Conservation (phyloP, 2,797 vertebrate species). For the Ficedula albicollis region DNA sequence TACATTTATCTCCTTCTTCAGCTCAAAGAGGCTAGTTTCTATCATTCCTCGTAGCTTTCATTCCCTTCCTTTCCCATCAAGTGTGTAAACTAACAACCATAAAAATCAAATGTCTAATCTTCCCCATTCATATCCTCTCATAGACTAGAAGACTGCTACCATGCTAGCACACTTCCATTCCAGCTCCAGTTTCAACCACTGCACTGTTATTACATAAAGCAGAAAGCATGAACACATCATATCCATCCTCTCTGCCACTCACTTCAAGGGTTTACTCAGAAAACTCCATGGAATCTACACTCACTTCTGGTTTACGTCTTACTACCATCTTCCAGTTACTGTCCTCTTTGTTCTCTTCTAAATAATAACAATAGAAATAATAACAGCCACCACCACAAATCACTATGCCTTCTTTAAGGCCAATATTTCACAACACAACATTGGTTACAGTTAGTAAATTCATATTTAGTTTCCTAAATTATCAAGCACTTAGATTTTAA, state of each 20-base stretch:
- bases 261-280: background rate
- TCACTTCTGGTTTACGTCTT: background rate
- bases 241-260: background rate
- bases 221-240: background rate
- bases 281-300: background rate
- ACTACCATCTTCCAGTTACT: background rate
- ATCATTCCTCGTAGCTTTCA: background rate
- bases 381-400: background rate
- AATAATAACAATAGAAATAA: background rate
- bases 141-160: background rate
- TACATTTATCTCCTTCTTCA: background rate
- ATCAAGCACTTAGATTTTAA: slow-evolving; percentile 4
- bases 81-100: background rate
- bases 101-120: background rate
- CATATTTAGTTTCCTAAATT: background rate
- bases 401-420: background rate
- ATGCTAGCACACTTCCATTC: background rate
- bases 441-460: background rate
- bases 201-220: background rate
- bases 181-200: background rate
- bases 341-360: background rate
- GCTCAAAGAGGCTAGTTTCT: background rate
- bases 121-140: background rate
- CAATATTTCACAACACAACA: background rate
- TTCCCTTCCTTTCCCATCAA: background rate